phyloP scores from a whole-genome alignment of 2,888 invertebrate species.

The Gymnocheta viridis region DNA sequence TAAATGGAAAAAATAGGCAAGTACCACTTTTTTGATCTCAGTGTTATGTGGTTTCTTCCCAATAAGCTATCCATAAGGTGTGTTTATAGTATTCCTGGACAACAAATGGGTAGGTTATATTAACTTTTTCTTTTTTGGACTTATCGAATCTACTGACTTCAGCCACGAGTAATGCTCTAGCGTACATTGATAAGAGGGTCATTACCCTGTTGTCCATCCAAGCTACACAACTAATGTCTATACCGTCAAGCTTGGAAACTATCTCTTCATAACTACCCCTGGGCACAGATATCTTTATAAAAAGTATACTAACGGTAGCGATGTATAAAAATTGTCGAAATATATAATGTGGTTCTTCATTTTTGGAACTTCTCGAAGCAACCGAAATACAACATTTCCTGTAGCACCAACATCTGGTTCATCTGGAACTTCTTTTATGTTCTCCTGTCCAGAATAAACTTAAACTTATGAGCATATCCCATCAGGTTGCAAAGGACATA shows the following conservation, averaged over 20 bases:
- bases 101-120: constrained; percentile 21
- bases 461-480: constrained; percentile 51
- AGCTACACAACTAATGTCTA: constrained; percentile 42
- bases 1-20: constrained; percentile 47
- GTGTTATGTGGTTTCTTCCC: constrained; percentile 34
- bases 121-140: constrained; percentile 28
- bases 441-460: constrained; percentile 36
- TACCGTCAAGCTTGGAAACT: constrained; percentile 27
- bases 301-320: constrained; percentile 26
- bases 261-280: constrained; percentile 51
- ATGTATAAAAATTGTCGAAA: constrained; percentile 46
- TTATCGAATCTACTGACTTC: constrained; percentile 38
- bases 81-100: constrained; percentile 16
- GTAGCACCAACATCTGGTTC: constrained; percentile 31
- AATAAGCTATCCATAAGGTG: constrained; percentile 37
- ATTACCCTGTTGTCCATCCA: constrained; percentile 37
- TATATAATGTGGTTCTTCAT: constrained; percentile 43
- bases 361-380: constrained; percentile 47
- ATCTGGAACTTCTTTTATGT: not conserved
- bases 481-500: constrained; percentile 39
- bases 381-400: constrained; percentile 50
- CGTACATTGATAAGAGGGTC: constrained; percentile 35
- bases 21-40: constrained; percentile 41
- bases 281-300: constrained; percentile 50
- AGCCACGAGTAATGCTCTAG: constrained; percentile 24